phyloP scores from a whole-genome alignment of 2,113 vertebrate species.

The Phycodurus eques region DNA sequence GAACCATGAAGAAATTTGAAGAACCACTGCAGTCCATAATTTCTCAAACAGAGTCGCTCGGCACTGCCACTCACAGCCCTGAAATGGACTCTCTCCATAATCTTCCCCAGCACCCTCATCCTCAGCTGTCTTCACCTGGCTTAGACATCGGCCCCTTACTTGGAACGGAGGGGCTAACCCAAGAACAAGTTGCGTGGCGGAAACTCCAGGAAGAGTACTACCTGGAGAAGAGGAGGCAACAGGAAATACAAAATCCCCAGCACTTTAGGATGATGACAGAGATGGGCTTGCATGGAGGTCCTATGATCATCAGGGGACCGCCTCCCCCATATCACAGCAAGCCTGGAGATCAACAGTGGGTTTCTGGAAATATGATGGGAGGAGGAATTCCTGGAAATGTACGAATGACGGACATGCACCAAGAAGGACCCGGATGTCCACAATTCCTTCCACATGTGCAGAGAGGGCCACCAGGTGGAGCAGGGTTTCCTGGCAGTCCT shows the following conservation, averaged over 20 bases:
- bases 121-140: slow-evolving; percentile 74
- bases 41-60: slow-evolving; percentile 89
- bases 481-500: slow-evolving; percentile 83
- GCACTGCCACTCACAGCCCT: slow-evolving; percentile 79
- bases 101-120: slow-evolving; percentile 67
- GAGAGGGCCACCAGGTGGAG: slow-evolving; percentile 79
- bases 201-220: slow-evolving; percentile 97
- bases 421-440: slow-evolving; percentile 73
- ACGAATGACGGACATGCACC: slow-evolving; percentile 72
- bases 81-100: slow-evolving; percentile 67
- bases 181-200: slow-evolving; percentile 94
- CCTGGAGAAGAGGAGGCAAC: slow-evolving; percentile 90
- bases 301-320: slow-evolving; percentile 85
- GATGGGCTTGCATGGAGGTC: slow-evolving; percentile 75
- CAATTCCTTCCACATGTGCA: slow-evolving; percentile 74
- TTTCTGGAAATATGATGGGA: slow-evolving; percentile 70
- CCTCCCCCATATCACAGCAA: slow-evolving; percentile 97
- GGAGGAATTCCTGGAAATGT: slow-evolving; percentile 66
- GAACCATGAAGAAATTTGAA: slow-evolving; percentile 86
- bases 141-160: slow-evolving; percentile 87
- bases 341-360: slow-evolving; percentile 86
- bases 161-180: slow-evolving; percentile 88
- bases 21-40: slow-evolving; percentile 95
- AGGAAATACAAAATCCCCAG: slow-evolving; percentile 86
- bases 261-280: slow-evolving; percentile 85